Evolutionary conservation across 2,113 vertebrate genomes (phyloP).

Genomic region (Bolborhynchus lineola): DNA sequence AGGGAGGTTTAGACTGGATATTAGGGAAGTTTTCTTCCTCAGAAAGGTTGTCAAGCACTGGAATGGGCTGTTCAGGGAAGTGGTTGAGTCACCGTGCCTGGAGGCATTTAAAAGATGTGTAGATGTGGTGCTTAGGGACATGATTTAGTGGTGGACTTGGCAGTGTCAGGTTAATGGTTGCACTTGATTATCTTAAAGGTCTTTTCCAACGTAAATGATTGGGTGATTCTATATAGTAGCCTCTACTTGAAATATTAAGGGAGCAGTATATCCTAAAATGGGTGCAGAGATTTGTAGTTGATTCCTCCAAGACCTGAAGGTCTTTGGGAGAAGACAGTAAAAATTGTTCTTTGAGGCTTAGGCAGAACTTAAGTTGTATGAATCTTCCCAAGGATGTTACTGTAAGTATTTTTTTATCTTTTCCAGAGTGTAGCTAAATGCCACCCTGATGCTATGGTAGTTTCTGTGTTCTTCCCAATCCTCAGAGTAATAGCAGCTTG

Average conservation of each 20-base stretch:
- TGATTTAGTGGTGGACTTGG: not conserved
- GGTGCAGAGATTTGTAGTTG: not conserved
- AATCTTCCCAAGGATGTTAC: not conserved
- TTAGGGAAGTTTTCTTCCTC: not conserved
- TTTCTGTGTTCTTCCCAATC: not conserved
- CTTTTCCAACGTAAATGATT: not conserved
- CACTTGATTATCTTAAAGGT: not conserved
- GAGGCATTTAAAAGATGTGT: not conserved
- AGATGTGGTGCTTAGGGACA: not conserved
- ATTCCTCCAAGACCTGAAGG: not conserved
- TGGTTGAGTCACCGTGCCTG: not conserved
- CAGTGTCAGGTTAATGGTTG: not conserved
- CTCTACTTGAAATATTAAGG: not conserved
- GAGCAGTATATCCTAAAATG: not conserved
- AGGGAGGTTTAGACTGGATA: not conserved
- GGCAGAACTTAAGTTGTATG: not conserved
- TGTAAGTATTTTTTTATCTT: not conserved
- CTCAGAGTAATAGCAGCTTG: not conserved
- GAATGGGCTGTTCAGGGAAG: accelerated
- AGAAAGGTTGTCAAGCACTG: not conserved
- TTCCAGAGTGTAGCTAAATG: not conserved
- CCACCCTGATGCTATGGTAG: not conserved
- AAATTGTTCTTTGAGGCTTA: not conserved
- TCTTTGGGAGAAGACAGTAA: not conserved
- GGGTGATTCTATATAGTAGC: not conserved